phyloP scores from a whole-genome alignment of 2,113 vertebrate genomes.

The Sprattus sprattus region DNA sequence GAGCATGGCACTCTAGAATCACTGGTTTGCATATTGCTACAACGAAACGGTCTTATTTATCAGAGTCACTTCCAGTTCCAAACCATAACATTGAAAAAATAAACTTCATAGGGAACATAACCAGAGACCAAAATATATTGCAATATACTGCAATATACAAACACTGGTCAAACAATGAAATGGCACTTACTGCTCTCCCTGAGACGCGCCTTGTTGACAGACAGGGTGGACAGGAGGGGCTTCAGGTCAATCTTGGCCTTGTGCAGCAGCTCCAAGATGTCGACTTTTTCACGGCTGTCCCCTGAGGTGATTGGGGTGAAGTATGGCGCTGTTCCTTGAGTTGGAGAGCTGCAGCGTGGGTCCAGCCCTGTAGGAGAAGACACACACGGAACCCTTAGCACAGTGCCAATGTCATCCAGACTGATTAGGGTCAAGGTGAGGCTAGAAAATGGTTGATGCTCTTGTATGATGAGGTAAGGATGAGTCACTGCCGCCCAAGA shows the following conservation, averaged over 20 bases:
- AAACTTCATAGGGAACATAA: too few relatives aligned
- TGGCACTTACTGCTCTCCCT: slow-evolving; percentile 90
- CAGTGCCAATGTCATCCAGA: too few relatives aligned
- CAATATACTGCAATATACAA: background rate
- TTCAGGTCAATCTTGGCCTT: slow-evolving; percentile 98
- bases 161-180: background rate
- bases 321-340: slow-evolving; percentile 84
- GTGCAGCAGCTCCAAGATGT: slow-evolving; percentile 95
- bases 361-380: slow-evolving; percentile 75
- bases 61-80: too few relatives aligned
- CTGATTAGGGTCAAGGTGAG: too few relatives aligned
- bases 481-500: too few relatives aligned
- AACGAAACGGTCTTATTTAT: too few relatives aligned
- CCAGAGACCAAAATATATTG: too few relatives aligned
- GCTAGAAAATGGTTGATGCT: too few relatives aligned
- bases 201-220: slow-evolving; percentile 94
- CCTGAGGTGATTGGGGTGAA: slow-evolving; percentile 90
- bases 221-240: slow-evolving; percentile 91
- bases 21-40: too few relatives aligned
- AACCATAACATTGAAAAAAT: too few relatives aligned
- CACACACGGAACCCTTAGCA: background rate
- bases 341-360: slow-evolving; percentile 80
- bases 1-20: background rate
- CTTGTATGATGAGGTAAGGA: too few relatives aligned
- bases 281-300: slow-evolving; percentile 92